These are phyloP conservation scores for Rotaria sp. DNA, from an alignment of 2,888 invertebrate species.

Conservation along the genomic window DNA sequence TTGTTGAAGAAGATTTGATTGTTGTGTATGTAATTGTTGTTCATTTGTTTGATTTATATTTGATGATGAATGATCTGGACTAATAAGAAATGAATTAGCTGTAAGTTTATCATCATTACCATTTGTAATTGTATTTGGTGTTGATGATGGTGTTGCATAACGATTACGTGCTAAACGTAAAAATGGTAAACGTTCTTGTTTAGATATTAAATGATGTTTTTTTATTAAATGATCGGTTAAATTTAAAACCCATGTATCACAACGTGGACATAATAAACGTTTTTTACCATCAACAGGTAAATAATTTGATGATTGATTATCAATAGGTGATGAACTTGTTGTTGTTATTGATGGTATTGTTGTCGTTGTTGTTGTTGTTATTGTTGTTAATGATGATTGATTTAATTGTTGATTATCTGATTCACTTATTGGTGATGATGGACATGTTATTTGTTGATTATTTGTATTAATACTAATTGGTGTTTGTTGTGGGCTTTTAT, in stretches of 20 bases:
- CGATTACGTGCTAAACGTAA: conserved; percentile 18
- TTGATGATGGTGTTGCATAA: background rate
- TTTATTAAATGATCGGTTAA: conserved; percentile 27
- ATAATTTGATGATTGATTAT: background rate
- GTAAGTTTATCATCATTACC: background rate
- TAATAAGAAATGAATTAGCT: background rate
- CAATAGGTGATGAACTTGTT: background rate
- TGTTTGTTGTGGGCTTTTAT: conserved; percentile 25
- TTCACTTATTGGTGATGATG: background rate
- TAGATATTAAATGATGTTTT: conserved; percentile 24
- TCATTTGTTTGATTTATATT: background rate
- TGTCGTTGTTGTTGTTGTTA: background rate
- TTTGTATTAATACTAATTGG: conserved; percentile 26
- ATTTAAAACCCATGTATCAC: conserved; percentile 22
- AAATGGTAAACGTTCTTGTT: conserved; percentile 29
- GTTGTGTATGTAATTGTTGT: background rate
- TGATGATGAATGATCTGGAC: conserved; percentile 8
- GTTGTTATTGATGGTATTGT: background rate
- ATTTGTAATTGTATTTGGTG: background rate
- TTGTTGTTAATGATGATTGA: background rate
- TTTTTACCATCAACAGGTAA: conserved; percentile 14
- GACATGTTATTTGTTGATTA: background rate
- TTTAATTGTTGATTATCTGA: background rate
- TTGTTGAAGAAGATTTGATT: background rate
- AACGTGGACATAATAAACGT: conserved; percentile 28